phyloP scores from a whole-genome alignment of 2,797 vertebrate genomes.

The Sebastes baramenuke region DNA sequence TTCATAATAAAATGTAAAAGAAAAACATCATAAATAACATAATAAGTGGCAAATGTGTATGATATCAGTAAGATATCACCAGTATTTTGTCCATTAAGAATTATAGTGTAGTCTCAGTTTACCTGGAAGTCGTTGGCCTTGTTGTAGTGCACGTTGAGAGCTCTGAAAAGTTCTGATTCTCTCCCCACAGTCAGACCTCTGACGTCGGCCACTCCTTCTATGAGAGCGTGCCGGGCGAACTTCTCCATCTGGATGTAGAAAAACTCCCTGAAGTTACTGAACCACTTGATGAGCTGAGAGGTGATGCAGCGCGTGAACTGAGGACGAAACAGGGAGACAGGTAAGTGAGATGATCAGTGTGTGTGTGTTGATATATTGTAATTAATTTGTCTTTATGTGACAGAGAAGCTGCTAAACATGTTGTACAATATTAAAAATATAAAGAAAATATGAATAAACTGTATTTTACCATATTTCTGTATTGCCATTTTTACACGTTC shows the following conservation, averaged over 20 bases:
- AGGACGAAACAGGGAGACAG: not conserved
- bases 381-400: not conserved
- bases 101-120: not conserved
- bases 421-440: not conserved
- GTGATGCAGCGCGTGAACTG: constrained; percentile 95
- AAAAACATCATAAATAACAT: not conserved
- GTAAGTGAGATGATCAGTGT: constrained; percentile 50
- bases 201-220: constrained; percentile 78
- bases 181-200: constrained; percentile 84
- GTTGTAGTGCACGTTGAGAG: constrained; percentile 93
- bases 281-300: constrained; percentile 98
- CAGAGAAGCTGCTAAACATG: not conserved
- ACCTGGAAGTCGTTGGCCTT: constrained; percentile 95
- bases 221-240: constrained; percentile 88
- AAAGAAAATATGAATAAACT: not conserved
- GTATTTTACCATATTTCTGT: not conserved
- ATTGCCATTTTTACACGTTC: not conserved
- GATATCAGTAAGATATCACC: not conserved
- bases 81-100: not conserved
- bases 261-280: constrained; percentile 98
- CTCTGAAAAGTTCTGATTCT: constrained; percentile 90
- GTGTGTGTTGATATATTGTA: not conserved
- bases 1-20: not conserved
- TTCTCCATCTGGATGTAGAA: constrained; percentile 99
- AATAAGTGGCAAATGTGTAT: not conserved